Evolutionary conservation across 2,888 invertebrate species (phyloP).

Genomic region (Tachina lurida): DNA sequence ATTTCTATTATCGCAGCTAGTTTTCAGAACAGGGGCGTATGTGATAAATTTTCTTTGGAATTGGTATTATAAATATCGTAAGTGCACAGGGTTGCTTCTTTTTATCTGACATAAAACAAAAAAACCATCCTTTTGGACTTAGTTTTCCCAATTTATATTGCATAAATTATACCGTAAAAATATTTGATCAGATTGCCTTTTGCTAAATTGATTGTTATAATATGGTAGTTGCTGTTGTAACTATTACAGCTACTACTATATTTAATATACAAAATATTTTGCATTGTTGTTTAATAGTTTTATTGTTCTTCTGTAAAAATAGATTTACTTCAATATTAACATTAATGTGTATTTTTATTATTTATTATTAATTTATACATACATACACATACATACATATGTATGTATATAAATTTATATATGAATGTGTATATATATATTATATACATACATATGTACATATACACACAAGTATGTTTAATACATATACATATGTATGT

Average conservation of each 20-base stretch:
- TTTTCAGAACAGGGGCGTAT: too few relatives aligned
- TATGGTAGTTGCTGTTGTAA: constrained; percentile 44
- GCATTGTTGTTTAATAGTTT: constrained; percentile 69
- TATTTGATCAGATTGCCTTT: constrained; percentile 6
- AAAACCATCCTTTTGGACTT: not conserved
- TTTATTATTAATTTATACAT: constrained; percentile 71
- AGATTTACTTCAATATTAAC: constrained; percentile 68
- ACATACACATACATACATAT: not conserved
- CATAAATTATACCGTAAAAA: constrained; percentile 5
- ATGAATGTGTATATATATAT: constrained; percentile 26
- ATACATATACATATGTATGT: not conserved
- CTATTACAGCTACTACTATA: constrained; percentile 40
- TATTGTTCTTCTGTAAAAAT: constrained; percentile 67
- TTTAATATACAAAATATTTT: constrained; percentile 46
- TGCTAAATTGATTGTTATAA: constrained; percentile 24
- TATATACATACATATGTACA: too few relatives aligned
- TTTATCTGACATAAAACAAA: not conserved
- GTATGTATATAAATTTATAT: constrained; percentile 42
- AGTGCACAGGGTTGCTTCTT: not conserved
- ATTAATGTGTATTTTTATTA: constrained; percentile 60
- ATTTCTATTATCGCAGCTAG: too few relatives aligned
- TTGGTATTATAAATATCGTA: too few relatives aligned
- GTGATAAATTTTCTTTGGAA: too few relatives aligned
- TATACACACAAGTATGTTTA: constrained; percentile 35
- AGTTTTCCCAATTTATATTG: constrained; percentile 3